These are phyloP conservation scores for Polyploca ridens DNA, from an alignment of 2,888 invertebrate genomes.

Conservation along the genomic window DNA sequence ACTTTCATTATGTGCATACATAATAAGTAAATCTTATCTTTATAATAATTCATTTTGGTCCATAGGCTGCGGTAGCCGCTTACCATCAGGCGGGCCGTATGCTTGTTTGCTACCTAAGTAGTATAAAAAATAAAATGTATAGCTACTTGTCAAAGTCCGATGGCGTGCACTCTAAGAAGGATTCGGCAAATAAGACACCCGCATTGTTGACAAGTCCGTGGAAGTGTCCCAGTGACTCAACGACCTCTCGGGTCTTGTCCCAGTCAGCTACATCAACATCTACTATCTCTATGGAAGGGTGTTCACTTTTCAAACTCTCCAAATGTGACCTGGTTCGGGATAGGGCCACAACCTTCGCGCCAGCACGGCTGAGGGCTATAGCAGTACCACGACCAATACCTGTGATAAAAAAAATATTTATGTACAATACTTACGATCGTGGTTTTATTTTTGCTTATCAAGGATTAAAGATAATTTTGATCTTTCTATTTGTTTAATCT, in stretches of 20 bases:
- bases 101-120: too few relatives aligned
- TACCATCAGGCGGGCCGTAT: too few relatives aligned
- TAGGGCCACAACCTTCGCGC: slow-evolving; percentile 91
- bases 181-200: slow-evolving; percentile 88
- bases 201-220: slow-evolving; percentile 97
- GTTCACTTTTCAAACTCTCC: slow-evolving; percentile 85
- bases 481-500: too few relatives aligned
- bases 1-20: too few relatives aligned
- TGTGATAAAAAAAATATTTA: slow-evolving; percentile 40
- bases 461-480: too few relatives aligned
- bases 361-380: slow-evolving; percentile 86
- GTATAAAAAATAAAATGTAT: too few relatives aligned
- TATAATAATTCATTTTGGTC: too few relatives aligned
- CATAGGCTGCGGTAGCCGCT: too few relatives aligned
- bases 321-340: slow-evolving; percentile 88
- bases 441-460: too few relatives aligned
- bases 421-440: too few relatives aligned
- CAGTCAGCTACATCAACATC: slow-evolving; percentile 91
- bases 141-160: slow-evolving; percentile 88
- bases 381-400: slow-evolving; percentile 91
- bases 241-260: slow-evolving; percentile 86
- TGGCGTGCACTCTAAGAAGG: slow-evolving; percentile 88
- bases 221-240: slow-evolving; percentile 86
- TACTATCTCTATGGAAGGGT: slow-evolving; percentile 86
- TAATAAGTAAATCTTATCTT: too few relatives aligned